Conservation (phyloP, 2,113 vertebrate species). For the Atherinomorus stipes region DNA sequence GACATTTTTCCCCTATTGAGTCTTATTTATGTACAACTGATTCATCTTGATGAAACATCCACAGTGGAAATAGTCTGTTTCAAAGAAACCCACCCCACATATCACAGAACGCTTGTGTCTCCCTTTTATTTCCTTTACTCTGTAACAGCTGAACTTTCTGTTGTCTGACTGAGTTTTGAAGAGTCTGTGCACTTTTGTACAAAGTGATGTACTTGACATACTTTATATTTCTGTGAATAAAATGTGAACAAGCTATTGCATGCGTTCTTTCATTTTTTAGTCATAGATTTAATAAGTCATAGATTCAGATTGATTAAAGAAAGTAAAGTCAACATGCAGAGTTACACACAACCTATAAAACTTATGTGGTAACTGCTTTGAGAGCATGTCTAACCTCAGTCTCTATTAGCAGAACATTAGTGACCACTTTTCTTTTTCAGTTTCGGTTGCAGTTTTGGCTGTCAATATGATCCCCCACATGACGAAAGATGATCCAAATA, state of each 20-base stretch:
- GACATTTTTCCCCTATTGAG: conserved; percentile 66
- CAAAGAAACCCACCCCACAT: conserved; percentile 61
- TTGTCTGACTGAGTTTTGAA: conserved; percentile 80
- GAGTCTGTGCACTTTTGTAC: conserved; percentile 86
- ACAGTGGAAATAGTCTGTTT: conserved; percentile 41
- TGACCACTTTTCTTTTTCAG: background rate
- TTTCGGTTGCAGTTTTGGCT: background rate
- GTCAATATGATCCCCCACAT: background rate
- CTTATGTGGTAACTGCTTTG: background rate
- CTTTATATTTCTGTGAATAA: conserved; percentile 89
- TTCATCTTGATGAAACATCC: conserved; percentile 61
- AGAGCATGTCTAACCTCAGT: background rate
- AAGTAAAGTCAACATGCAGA: background rate
- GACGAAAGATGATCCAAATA: background rate
- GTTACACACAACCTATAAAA: background rate
- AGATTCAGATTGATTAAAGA: background rate
- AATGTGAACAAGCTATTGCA: conserved; percentile 73
- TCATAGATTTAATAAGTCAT: background rate
- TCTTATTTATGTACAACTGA: conserved; percentile 70
- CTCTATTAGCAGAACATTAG: background rate
- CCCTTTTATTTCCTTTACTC: conserved; percentile 67
- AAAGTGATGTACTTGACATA: conserved; percentile 85
- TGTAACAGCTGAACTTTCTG: conserved; percentile 65
- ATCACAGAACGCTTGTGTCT: conserved; percentile 54
- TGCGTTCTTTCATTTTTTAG: conserved; percentile 6